A percentile compares a stretch with the other conserved stretches of the same genome.
Conservation (phyloP, 1,140 invertebrate genomes). For the Triops cancriformis region DNA sequence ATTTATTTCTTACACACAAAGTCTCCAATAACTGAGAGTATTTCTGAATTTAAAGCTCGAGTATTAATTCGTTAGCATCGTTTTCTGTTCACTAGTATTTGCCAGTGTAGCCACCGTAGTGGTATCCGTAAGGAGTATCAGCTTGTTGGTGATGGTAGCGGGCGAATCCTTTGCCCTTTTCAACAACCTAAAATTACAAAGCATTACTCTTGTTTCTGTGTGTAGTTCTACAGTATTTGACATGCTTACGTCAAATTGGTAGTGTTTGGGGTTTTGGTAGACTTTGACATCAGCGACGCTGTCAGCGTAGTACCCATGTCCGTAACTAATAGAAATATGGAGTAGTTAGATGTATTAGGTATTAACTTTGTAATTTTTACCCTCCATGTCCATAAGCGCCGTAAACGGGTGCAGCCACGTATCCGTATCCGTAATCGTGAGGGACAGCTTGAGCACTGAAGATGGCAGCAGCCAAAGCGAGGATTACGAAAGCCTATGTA, state of each 20-base stretch:
- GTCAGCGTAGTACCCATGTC: background rate
- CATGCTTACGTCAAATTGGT: background rate
- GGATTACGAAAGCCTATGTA: background rate
- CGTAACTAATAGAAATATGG: background rate
- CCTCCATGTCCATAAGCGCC: background rate
- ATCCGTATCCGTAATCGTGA: background rate
- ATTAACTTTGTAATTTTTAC: background rate
- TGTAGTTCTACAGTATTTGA: background rate
- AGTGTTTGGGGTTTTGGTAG: background rate
- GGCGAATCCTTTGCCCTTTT: background rate
- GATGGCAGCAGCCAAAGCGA: background rate
- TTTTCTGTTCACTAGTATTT: background rate
- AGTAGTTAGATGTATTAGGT: background rate
- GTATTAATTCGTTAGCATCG: background rate
- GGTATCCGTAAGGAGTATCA: background rate
- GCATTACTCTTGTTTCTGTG: background rate
- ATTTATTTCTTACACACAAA: background rate
- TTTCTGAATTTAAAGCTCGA: background rate
- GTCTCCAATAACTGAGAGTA: background rate
- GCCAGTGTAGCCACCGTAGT: background rate
- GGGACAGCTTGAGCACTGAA: background rate
- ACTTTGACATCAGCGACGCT: background rate
- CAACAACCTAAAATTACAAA: background rate
- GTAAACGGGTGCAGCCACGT: background rate
- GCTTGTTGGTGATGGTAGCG: slow-evolving; percentile 4